Evolutionary conservation across 2,113 vertebrate genomes (phyloP).

Genomic region (Platycercus adscitus): DNA sequence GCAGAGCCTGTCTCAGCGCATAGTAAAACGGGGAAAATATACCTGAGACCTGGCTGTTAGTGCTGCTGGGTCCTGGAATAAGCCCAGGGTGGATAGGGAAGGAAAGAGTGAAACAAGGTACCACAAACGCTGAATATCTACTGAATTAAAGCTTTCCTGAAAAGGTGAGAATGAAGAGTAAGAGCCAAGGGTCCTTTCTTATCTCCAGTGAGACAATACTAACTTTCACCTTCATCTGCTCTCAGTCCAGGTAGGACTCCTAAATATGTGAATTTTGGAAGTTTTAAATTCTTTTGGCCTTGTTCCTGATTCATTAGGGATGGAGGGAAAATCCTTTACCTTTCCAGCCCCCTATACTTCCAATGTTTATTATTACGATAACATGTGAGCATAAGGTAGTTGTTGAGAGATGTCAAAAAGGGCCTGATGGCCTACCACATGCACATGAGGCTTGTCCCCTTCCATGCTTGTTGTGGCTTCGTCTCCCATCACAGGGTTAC

Average conservation of each 20-base stretch:
- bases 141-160: neutral
- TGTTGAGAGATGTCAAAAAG: neutral
- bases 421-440: fast-evolving
- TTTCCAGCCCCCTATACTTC: neutral
- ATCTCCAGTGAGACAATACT: neutral
- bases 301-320: neutral
- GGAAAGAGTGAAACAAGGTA: neutral
- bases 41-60: neutral
- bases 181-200: neutral
- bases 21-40: neutral
- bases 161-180: neutral
- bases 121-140: neutral
- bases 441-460: neutral
- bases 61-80: neutral
- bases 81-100: neutral
- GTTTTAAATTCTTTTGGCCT: neutral
- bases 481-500: neutral
- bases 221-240: neutral
- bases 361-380: neutral
- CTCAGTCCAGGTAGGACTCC: neutral
- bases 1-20: neutral
- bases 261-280: neutral
- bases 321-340: neutral
- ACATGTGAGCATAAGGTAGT: neutral
- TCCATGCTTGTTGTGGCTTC: neutral